Evolutionary conservation across 2,888 invertebrate genomes (phyloP).

Genomic region (Hartigia nigra): DNA sequence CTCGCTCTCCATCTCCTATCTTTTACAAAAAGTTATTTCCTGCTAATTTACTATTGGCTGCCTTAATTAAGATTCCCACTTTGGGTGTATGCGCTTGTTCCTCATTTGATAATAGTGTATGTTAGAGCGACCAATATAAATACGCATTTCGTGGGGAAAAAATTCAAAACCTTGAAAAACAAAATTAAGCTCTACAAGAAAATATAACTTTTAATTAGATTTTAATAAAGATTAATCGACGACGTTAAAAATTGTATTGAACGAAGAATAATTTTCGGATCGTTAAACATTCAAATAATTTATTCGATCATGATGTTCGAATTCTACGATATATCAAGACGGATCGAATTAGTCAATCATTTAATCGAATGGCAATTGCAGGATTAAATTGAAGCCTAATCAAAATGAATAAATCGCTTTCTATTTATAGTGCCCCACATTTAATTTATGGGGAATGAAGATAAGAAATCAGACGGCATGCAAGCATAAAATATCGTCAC

Average conservation of each 20-base stretch:
- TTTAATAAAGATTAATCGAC: not conserved
- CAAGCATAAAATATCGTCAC: not conserved
- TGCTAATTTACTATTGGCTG: slow-evolving; percentile 60
- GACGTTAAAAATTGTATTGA: not conserved
- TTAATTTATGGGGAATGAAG: not conserved
- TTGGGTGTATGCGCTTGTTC: not conserved
- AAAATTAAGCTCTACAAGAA: not conserved
- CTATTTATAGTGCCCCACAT: not conserved
- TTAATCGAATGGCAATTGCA: not conserved
- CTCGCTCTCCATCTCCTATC: slow-evolving; percentile 32
- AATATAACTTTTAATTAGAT: not conserved
- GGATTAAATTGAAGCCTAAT: not conserved
- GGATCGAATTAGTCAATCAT: not conserved
- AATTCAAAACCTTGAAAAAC: not conserved
- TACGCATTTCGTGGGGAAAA: not conserved
- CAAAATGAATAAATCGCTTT: not conserved
- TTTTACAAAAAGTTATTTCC: slow-evolving; percentile 61
- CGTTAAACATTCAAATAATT: not conserved
- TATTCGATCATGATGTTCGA: not conserved
- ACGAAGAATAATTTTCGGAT: not conserved
- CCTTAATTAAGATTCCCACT: slow-evolving; percentile 44
- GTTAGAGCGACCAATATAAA: no score
- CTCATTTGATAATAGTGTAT: not conserved
- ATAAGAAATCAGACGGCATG: not conserved
- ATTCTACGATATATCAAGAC: not conserved